Evolutionary conservation across 2,113 vertebrate species (phyloP), one percentile per base, ranked within the genome.

Genomic region (Megaceryle torquata): DNA sequence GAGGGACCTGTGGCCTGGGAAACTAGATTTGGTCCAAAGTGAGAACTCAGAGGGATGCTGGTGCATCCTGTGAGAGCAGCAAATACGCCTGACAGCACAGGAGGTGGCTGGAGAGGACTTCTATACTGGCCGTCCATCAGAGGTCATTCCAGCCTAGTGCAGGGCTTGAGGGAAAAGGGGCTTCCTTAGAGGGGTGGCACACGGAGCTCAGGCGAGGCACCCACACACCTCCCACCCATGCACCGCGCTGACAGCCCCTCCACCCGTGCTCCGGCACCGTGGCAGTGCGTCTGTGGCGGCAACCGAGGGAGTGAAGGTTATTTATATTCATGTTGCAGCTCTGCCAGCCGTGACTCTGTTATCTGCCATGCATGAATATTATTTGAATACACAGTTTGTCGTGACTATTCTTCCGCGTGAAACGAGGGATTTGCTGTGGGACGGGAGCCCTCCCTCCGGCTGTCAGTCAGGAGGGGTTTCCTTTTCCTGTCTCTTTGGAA

Each of bases 391-490:
- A 18, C 92, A 93, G 88, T 95, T 93, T 94, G 95, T 93, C 61
- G 65, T 89, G 95, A 90, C 96, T 86, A 94, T 96, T 97, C 95
- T 97, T 96, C 91, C 54, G 2, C 14, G 31, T 92, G 95, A 96
- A 94, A 68, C 80, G 22, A 65, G 92, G 95, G 96, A 96, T 97
- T 97, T 97, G 93, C 82, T 26, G 87, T 60, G 93, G 94, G 96
- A 94, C 83, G 86, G 94, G 72, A 94, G 81, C 95, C 95, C 95
- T 96, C 95, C 95, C 95, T 96, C 95, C 2, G 46, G 80, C 96
- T 96, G 96, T 96, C 96, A 96, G 65, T 93, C 95, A 94, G 86
- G 90, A 91, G 88, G 96, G 88, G 83, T 89, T 97, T 96, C 95
- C 95, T 96, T 96, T 97, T 96, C 96, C 95, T 96, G 96, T 96